Percentiles rank a stretch among this genome's conserved stretches.
phyloP scores from a whole-genome alignment of 2,113 vertebrate genomes.

The Sciurus niger region DNA sequence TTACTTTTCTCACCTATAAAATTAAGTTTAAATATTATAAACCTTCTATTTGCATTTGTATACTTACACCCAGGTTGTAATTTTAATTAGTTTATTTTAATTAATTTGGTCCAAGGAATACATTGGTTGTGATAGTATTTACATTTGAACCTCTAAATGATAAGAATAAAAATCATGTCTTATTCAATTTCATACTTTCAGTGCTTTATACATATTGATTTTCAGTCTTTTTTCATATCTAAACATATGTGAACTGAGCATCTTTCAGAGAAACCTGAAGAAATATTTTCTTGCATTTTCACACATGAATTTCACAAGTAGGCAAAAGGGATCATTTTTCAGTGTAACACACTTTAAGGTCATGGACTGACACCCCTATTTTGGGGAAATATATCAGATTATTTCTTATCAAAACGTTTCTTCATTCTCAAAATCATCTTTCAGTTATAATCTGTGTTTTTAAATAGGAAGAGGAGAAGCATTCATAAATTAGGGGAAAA shows the following conservation, averaged over 20 bases:
- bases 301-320: neutral
- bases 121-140: neutral
- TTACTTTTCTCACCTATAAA: slow-evolving; percentile 3
- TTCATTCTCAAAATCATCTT: neutral
- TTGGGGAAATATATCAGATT: neutral
- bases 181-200: neutral
- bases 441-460: neutral
- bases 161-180: neutral
- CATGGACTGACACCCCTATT: neutral
- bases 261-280: neutral
- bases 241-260: neutral
- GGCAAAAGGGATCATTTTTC: neutral
- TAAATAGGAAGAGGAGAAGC: neutral
- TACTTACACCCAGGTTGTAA: neutral
- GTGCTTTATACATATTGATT: neutral
- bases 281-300: neutral
- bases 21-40: neutral
- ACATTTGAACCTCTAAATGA: neutral
- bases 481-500: neutral
- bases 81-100: neutral
- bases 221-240: neutral
- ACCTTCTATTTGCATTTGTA: neutral
- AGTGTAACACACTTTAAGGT: neutral
- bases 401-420: neutral
- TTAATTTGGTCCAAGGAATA: neutral